phyloP scores from a whole-genome alignment of 1,140 invertebrate genomes.

The Teleopsis dalmanni region DNA sequence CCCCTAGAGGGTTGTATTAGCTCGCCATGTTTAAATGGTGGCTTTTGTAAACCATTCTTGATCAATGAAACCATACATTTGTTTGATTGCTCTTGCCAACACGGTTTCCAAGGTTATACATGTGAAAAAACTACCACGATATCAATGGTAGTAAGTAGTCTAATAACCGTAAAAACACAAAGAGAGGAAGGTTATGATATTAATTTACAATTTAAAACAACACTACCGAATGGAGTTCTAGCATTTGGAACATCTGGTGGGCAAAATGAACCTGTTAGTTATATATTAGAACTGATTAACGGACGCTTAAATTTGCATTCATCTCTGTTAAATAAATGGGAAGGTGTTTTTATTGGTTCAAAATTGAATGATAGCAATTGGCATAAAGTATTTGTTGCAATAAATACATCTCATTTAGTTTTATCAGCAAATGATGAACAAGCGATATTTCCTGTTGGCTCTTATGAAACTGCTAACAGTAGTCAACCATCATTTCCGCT shows the following conservation, averaged over 20 bases:
- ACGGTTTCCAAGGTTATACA: slow-evolving; percentile 69
- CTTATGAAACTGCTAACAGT: slow-evolving; percentile 64
- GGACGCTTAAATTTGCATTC: slow-evolving; percentile 79
- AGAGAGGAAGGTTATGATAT: slow-evolving; percentile 82
- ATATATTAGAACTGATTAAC: slow-evolving; percentile 70
- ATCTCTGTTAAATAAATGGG: slow-evolving; percentile 78
- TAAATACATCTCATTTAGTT: slow-evolving; percentile 77
- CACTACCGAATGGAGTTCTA: slow-evolving; percentile 74
- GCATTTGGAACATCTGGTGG: slow-evolving; percentile 61
- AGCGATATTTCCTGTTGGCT: slow-evolving; percentile 77
- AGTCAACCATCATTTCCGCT: slow-evolving; percentile 71
- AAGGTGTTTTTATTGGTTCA: slow-evolving; percentile 77
- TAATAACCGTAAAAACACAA: slow-evolving; percentile 67
- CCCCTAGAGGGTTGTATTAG: slow-evolving; percentile 65
- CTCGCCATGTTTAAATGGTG: slow-evolving; percentile 70
- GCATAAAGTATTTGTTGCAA: slow-evolving; percentile 80
- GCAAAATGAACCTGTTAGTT: slow-evolving; percentile 55
- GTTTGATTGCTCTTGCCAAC: slow-evolving; percentile 77
- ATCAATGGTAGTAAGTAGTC: slow-evolving; percentile 71
- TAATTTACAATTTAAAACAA: slow-evolving; percentile 83
- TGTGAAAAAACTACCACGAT: slow-evolving; percentile 80
- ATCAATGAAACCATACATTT: slow-evolving; percentile 67
- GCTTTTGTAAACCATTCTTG: slow-evolving; percentile 75
- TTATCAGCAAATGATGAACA: slow-evolving; percentile 80
- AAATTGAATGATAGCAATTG: slow-evolving; percentile 77